phyloP scores from a whole-genome alignment of 1,140 invertebrate genomes.

The Argopecten irradians region DNA sequence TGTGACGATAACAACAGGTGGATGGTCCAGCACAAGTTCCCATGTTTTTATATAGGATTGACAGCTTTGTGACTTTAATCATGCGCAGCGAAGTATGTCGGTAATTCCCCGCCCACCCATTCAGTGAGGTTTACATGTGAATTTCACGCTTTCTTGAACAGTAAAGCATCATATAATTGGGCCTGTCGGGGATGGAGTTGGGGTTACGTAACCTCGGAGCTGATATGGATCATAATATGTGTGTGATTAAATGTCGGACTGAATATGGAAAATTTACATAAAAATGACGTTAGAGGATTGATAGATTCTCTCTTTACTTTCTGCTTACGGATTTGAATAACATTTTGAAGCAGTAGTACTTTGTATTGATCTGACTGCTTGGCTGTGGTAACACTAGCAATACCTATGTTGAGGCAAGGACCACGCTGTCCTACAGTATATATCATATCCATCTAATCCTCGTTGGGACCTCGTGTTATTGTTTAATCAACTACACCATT shows the following conservation, averaged over 20 bases:
- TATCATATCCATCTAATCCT: not conserved
- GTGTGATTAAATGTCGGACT: not conserved
- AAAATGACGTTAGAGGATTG: not conserved
- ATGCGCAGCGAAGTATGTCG: not conserved
- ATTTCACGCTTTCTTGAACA: constrained; percentile 9
- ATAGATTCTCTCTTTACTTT: not conserved
- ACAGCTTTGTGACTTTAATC: not conserved
- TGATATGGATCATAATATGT: not conserved
- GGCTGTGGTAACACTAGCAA: not conserved
- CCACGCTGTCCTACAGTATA: not conserved
- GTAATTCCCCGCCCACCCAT: not conserved
- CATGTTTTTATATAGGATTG: not conserved
- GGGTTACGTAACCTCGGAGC: not conserved
- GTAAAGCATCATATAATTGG: constrained; percentile 17
- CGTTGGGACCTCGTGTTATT: not conserved
- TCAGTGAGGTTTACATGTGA: not conserved
- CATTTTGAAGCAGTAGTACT: not conserved
- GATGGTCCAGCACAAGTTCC: not conserved
- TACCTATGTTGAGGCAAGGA: not conserved
- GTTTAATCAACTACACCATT: not conserved
- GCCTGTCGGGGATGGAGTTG: not conserved
- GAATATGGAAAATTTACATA: constrained; percentile 23
- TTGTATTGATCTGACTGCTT: not conserved
- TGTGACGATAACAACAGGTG: not conserved
- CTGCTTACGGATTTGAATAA: constrained; percentile 7